A percentile compares a stretch with the other conserved stretches of the same genome.
These are phyloP conservation scores for Drosophila borealis DNA, from an alignment of 2,888 invertebrate species.

Conservation along the genomic window DNA sequence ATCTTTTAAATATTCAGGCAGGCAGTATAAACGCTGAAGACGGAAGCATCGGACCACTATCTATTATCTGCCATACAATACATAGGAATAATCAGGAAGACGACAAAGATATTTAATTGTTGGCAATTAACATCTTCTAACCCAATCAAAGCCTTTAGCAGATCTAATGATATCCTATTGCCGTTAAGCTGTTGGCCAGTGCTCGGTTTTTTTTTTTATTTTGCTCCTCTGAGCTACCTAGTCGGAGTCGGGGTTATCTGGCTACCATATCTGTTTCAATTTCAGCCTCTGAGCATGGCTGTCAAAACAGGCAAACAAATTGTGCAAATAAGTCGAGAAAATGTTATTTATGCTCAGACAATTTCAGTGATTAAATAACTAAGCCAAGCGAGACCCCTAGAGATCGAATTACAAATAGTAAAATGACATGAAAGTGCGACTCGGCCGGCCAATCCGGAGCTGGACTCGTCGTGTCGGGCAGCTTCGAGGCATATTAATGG, in stretches of 20 bases:
- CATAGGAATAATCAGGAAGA: too few relatives aligned
- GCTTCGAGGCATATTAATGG: constrained; percentile 65
- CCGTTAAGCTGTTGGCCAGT: background rate
- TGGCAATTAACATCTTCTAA: too few relatives aligned
- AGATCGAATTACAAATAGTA: constrained; percentile 54
- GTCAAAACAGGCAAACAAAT: constrained; percentile 81
- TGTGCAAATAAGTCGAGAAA: constrained; percentile 76
- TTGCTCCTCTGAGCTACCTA: background rate
- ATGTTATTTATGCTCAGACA: constrained; percentile 71
- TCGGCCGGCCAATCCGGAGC: constrained; percentile 10
- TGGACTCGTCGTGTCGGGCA: constrained; percentile 1
- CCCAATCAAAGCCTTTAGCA: too few relatives aligned
- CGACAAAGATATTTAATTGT: too few relatives aligned
- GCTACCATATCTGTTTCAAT: constrained; percentile 51
- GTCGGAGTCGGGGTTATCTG: constrained; percentile 21
- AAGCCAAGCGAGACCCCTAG: constrained; percentile 38
- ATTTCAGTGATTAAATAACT: constrained; percentile 73
- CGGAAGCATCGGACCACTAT: too few relatives aligned
- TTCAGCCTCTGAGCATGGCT: constrained; percentile 63
- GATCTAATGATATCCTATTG: background rate
- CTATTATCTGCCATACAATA: too few relatives aligned
- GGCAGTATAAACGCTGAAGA: too few relatives aligned
- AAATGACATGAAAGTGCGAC: constrained; percentile 61
- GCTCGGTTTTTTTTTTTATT: background rate
- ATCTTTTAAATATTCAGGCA: too few relatives aligned